Evolutionary conservation across 2,113 vertebrate species (phyloP).

Genomic region (Calypte anna): DNA sequence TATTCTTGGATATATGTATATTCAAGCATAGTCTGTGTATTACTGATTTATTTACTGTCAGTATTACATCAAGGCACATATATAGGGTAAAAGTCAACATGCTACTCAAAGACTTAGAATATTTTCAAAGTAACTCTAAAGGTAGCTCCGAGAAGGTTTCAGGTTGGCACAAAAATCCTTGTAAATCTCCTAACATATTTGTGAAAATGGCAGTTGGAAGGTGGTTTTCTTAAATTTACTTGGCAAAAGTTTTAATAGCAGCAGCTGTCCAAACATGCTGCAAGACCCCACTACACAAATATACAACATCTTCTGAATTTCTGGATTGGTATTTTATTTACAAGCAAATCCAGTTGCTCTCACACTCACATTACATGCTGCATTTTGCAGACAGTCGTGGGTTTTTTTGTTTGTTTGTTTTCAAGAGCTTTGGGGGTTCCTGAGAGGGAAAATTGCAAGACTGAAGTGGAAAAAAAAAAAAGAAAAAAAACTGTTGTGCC

Average conservation of each 20-base stretch:
- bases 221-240: neutral
- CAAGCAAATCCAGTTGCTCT: conserved; percentile 4
- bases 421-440: neutral
- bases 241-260: conserved; percentile 51
- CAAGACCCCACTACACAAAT: conserved; percentile 43
- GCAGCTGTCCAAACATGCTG: conserved; percentile 73
- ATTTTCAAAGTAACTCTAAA: neutral
- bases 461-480: neutral
- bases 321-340: conserved; percentile 29
- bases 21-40: neutral
- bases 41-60: neutral
- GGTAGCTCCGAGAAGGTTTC: neutral
- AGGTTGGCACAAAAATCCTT: neutral
- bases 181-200: neutral
- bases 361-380: neutral
- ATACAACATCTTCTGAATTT: conserved; percentile 9
- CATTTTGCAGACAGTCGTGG: neutral
- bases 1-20: neutral
- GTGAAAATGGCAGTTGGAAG: conserved; percentile 15
- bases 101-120: neutral
- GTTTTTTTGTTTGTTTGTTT: neutral
- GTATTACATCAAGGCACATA: neutral
- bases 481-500: neutral
- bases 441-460: neutral
- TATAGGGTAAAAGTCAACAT: neutral